phyloP scores from a whole-genome alignment of 2,888 invertebrate species.

The Cactoblastis cactorum region DNA sequence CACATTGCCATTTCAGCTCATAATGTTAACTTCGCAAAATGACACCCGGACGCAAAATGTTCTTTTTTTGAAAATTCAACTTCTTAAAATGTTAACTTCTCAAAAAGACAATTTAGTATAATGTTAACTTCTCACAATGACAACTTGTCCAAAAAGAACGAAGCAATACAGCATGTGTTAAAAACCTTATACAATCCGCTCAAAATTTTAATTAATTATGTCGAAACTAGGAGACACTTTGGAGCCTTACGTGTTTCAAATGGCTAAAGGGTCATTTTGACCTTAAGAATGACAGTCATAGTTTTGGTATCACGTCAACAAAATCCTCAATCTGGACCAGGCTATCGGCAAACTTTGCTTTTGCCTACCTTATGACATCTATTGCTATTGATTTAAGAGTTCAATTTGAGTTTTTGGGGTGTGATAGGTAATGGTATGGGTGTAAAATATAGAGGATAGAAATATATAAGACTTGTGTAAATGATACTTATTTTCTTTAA shows the following conservation, averaged over 20 bases:
- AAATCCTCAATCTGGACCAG: constrained; percentile 15
- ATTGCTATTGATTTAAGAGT: not conserved
- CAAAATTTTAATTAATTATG: not conserved
- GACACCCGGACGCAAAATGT: no score
- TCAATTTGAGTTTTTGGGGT: not conserved
- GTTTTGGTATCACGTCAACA: constrained; percentile 6
- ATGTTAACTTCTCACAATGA: no score
- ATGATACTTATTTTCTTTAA: no score
- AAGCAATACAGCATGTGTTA: not conserved
- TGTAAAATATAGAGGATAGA: not conserved
- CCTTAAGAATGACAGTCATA: not conserved
- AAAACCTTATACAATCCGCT: not conserved
- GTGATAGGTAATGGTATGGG: not conserved
- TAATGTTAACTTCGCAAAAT: no score
- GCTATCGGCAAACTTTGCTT: constrained; percentile 8
- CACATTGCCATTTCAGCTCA: no score
- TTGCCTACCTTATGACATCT: not conserved
- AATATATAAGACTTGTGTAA: not conserved
- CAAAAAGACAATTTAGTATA: no score
- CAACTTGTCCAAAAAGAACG: not conserved
- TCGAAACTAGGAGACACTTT: not conserved
- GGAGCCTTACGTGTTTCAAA: constrained; percentile 3
- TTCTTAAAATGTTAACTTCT: no score
- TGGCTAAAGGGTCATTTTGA: constrained; percentile 4
- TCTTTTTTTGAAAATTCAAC: no score